Evolutionary conservation across 2,888 invertebrate species (phyloP), one percentile per base, ranked within the genome.

Genomic region (Nyleta sp.): DNA sequence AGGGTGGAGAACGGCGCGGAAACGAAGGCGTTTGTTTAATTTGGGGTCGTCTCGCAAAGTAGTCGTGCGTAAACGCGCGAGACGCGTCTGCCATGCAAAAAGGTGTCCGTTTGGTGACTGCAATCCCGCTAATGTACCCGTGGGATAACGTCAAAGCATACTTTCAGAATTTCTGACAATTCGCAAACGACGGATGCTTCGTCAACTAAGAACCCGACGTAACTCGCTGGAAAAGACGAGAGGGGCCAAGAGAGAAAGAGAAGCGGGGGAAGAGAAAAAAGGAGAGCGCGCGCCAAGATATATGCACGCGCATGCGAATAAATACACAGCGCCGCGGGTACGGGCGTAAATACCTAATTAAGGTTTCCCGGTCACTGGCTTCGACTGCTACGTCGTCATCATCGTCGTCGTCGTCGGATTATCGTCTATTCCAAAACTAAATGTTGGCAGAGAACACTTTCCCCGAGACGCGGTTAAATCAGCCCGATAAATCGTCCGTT

Each of bases 41-140:
- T 70, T 50, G 20, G 75, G 52, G 22, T 71, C 73, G 65, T 57
- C 52, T 79, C 42, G 31, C 53, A 59, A 65, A 71, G 68, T 62
- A 44, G 62, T 53, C 57, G n/a, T n/a, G n/a, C n/a, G n/a, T n/a
- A n/a, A n/a, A n/a, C n/a, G n/a, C n/a, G 55, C 50, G 38, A 57
- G 35, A 75, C 53, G 60, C 60, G 44, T 44, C 28, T 46, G 46
- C 40, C 52, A 74, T 53, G 48, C 46, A 67, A 67, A 68, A n/a
- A n/a, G 50, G 80, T 67, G 78, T 80, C 68, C 79, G 68, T 73
- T 57, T 65, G 77, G 70, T 42, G 70, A 64, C 64, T 42, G 55
- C 88, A 87, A 90, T 90, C 86, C 86, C 86, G 80, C 87, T 90
- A 90, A 90, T 89, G 89, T 89, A 90, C 89, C 90, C 89, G 86